Percentiles rank a stretch among this genome's conserved stretches.
Conservation (phyloP, 2,888 invertebrate species). For the Calameuta pallipes region DNA sequence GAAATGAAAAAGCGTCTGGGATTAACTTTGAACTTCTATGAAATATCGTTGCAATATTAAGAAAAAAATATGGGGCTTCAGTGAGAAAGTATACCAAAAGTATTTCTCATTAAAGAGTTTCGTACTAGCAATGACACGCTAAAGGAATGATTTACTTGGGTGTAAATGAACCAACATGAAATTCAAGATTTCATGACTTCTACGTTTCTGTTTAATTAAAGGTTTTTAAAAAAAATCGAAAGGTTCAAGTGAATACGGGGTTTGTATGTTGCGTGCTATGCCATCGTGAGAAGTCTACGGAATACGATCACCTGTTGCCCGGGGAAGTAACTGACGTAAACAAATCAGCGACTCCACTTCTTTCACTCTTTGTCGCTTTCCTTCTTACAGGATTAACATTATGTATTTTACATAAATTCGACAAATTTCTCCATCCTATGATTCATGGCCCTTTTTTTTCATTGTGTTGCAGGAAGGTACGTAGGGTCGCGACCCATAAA, state of each 20-base stretch:
- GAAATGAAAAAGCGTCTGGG: background rate
- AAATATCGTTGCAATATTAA: background rate
- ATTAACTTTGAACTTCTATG: background rate
- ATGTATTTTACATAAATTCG: background rate
- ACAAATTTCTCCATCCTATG: background rate
- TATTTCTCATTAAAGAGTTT: background rate
- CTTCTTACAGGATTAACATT: background rate
- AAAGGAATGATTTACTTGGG: background rate
- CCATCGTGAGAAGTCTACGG: background rate
- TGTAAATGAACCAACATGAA: background rate
- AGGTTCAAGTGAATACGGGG: background rate
- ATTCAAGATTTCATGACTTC: background rate
- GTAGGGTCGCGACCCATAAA: slow-evolving; percentile 99
- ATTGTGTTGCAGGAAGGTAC: slow-evolving; percentile 83
- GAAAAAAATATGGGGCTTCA: background rate
- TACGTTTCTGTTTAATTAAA: background rate
- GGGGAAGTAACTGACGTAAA: background rate
- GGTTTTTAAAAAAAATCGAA: background rate
- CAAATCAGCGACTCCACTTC: background rate
- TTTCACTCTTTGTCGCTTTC: background rate
- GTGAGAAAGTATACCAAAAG: background rate
- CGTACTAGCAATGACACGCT: background rate
- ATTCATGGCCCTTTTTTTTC: background rate
- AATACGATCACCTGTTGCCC: background rate
- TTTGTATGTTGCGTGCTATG: background rate